These are phyloP conservation scores for Caloenas nicobarica DNA, from an alignment of 2,113 vertebrate species.

Conservation along the genomic window DNA sequence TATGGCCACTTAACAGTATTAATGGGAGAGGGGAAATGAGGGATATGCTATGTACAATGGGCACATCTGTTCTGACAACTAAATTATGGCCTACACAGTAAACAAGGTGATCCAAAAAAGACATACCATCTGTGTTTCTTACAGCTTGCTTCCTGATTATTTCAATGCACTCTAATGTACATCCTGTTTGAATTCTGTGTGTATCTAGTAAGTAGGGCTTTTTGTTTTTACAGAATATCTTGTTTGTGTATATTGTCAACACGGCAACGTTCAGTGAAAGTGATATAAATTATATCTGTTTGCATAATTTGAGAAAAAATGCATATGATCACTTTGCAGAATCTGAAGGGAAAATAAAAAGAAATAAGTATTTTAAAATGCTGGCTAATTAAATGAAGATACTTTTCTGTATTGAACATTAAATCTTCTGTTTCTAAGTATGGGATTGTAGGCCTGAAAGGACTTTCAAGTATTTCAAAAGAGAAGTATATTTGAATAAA, in stretches of 20 bases:
- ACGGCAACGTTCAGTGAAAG: neutral
- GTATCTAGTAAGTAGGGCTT: neutral
- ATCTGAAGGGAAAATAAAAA: neutral
- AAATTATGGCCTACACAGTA: neutral
- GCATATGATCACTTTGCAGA: neutral
- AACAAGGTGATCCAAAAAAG: conserved; percentile 43
- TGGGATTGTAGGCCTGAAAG: neutral
- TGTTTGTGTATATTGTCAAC: neutral
- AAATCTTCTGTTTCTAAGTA: neutral
- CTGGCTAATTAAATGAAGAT: neutral
- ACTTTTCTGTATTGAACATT: neutral
- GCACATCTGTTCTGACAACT: conserved; percentile 55
- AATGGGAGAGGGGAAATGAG: neutral
- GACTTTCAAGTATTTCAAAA: neutral
- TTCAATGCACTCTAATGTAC: neutral
- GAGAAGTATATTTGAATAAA: neutral
- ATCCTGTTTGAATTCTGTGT: neutral
- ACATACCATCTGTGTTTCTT: conserved; percentile 34
- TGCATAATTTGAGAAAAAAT: neutral
- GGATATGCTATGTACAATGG: neutral
- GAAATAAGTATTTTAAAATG: neutral
- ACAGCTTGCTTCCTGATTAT: neutral
- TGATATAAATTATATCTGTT: neutral
- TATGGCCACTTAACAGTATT: neutral
- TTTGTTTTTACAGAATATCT: neutral